Evolutionary conservation across 2,888 invertebrate species (phyloP).

Genomic region (Octonoba sinensis): DNA sequence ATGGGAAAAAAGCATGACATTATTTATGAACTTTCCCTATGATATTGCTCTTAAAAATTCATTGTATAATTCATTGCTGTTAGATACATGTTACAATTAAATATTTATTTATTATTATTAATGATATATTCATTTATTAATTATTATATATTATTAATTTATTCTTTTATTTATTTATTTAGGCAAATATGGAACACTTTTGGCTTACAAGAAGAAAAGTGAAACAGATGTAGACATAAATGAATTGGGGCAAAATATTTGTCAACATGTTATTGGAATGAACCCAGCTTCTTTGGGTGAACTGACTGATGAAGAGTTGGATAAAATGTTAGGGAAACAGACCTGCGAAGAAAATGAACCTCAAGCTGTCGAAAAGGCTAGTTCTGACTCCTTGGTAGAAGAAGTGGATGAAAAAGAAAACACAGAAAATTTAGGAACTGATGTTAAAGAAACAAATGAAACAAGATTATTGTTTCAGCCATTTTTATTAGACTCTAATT

Average conservation of each 20-base stretch:
- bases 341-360: not conserved
- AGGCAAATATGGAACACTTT: constrained; percentile 88
- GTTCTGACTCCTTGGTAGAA: not conserved
- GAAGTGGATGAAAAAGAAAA: constrained; percentile 72
- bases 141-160: not conserved
- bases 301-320: constrained; percentile 39
- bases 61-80: too few relatives aligned
- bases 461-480: constrained; percentile 87
- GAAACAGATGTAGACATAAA: constrained; percentile 68
- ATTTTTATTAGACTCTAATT: constrained; percentile 83
- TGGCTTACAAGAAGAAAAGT: constrained; percentile 76
- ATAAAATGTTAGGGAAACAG: not conserved
- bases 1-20: too few relatives aligned
- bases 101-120: too few relatives aligned
- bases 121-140: too few relatives aligned
- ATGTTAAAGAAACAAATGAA: constrained; percentile 76
- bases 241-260: constrained; percentile 80
- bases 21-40: too few relatives aligned
- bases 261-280: constrained; percentile 93
- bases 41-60: too few relatives aligned
- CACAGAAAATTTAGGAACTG: constrained; percentile 53
- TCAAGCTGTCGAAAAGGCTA: constrained; percentile 7
- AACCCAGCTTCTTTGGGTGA: constrained; percentile 82
- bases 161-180: constrained; percentile 46
- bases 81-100: too few relatives aligned